Percentiles rank a stretch among this genome's conserved stretches.
phyloP scores from a whole-genome alignment of 92 coral and sea anemone genomes.

The Scolanthus callimorphus region DNA sequence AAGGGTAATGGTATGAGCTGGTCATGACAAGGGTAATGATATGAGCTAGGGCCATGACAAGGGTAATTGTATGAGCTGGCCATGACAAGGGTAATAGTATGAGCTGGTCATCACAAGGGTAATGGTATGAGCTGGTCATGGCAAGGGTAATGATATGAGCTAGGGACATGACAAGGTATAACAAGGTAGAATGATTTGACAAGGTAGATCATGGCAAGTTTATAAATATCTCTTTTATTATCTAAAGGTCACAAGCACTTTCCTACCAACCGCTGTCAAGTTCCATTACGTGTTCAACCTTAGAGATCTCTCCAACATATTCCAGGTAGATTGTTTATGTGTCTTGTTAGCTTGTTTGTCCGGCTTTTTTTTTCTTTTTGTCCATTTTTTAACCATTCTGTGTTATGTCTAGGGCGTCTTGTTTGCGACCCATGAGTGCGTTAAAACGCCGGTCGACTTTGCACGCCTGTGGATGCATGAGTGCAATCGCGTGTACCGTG shows the following conservation, averaged over 20 bases:
- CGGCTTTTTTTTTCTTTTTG: too few relatives aligned
- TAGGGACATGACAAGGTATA: too few relatives aligned
- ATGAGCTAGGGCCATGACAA: too few relatives aligned
- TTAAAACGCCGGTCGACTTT: conserved; percentile 90
- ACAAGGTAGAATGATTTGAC: background rate
- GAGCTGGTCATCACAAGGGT: too few relatives aligned
- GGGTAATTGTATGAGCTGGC: too few relatives aligned
- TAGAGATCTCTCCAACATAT: conserved; percentile 98
- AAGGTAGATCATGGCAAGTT: too few relatives aligned
- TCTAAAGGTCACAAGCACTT: conserved; percentile 82
- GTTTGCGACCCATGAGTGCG: conserved; percentile 80
- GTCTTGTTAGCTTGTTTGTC: background rate
- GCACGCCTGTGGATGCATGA: conserved; percentile 99
- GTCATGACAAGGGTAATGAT: too few relatives aligned
- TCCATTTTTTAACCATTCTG: too few relatives aligned
- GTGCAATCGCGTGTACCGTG: conserved; percentile 95
- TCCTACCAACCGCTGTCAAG: conserved; percentile 96
- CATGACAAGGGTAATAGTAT: too few relatives aligned
- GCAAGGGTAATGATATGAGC: background rate
- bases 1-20: too few relatives aligned
- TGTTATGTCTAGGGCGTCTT: conserved; percentile 66
- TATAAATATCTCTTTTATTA: background rate
- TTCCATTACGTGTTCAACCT: conserved; percentile 98
- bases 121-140: too few relatives aligned
- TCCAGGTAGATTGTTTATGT: conserved; percentile 82